phyloP scores from a whole-genome alignment of 2,797 vertebrate genomes.

The Erpetoichthys calabaricus region DNA sequence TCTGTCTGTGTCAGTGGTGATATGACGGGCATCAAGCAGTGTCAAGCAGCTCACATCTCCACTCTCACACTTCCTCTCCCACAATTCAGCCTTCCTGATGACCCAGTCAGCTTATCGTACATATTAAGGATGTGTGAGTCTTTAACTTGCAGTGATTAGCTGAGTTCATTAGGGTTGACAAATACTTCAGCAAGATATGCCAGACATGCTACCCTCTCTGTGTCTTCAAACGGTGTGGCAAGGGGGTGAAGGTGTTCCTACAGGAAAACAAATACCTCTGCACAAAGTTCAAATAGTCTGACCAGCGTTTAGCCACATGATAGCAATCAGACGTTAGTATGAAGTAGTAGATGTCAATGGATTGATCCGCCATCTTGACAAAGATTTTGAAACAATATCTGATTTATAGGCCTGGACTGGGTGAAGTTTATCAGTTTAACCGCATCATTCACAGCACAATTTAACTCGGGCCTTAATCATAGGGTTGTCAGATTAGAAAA shows the following conservation, averaged over 20 bases:
- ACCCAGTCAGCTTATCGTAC: constrained; percentile 13
- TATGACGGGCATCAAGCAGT: background rate
- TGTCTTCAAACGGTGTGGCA: background rate
- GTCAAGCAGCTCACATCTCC: constrained; percentile 14
- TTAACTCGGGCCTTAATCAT: too few species aligned
- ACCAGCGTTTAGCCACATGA: too few species aligned
- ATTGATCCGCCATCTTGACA: too few species aligned
- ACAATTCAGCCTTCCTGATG: constrained; percentile 10
- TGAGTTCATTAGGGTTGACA: background rate
- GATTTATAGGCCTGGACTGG: background rate
- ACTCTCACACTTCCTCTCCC: constrained; percentile 16
- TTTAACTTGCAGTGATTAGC: background rate
- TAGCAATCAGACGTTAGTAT: too few species aligned
- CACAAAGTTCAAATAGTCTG: background rate
- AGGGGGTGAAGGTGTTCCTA: background rate
- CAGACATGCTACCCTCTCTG: background rate
- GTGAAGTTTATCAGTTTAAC: background rate
- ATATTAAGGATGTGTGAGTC: constrained; percentile 8
- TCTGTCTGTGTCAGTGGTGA: too few species aligned
- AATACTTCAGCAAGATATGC: background rate
- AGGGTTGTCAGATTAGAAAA: too few species aligned
- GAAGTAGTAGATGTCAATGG: too few species aligned
- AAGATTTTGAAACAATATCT: background rate
- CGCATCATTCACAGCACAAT: background rate
- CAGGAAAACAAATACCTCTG: background rate